These are phyloP conservation scores for Acrobasis consociella DNA, from an alignment of 2,888 invertebrate species.

Conservation along the genomic window DNA sequence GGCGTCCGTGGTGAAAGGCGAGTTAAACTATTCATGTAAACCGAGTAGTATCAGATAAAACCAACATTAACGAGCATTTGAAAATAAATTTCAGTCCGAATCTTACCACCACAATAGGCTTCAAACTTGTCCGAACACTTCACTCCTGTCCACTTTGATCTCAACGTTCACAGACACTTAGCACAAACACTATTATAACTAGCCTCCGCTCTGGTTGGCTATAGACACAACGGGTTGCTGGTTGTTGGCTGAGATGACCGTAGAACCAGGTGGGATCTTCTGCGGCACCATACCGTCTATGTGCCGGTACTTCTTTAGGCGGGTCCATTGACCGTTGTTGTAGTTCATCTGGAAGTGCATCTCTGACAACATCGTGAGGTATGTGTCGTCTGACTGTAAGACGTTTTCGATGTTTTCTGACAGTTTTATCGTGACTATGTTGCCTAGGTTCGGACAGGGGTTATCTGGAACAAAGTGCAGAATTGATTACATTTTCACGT, in stretches of 20 bases:
- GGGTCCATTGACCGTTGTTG: conserved; percentile 98
- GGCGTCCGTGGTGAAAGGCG: no score
- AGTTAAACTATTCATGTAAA: no score
- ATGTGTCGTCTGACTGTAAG: conserved; percentile 91
- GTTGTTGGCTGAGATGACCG: conserved; percentile 67
- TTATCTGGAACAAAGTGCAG: conserved; percentile 85
- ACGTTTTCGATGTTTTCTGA: conserved; percentile 96
- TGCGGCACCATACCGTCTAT: conserved; percentile 83
- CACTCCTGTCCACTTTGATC: not conserved
- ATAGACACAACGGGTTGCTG: conserved; percentile 72
- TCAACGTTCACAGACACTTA: not conserved
- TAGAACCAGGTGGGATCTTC: conserved; percentile 72
- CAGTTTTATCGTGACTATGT: conserved; percentile 97
- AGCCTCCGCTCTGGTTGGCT: conserved; percentile 72
- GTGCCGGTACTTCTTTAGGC: conserved; percentile 92
- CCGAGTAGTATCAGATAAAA: no score
- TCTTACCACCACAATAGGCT: no score
- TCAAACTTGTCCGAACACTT: no score
- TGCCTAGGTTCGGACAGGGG: conserved; percentile 98
- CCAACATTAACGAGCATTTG: no score
- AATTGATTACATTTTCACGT: not conserved
- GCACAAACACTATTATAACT: conserved; percentile 33
- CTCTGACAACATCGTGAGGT: conserved; percentile 91
- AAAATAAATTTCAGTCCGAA: no score
- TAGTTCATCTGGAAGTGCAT: conserved; percentile 99